These are phyloP conservation scores for Resseliella maxima DNA, from an alignment of 2,888 invertebrate species.

Conservation along the genomic window DNA sequence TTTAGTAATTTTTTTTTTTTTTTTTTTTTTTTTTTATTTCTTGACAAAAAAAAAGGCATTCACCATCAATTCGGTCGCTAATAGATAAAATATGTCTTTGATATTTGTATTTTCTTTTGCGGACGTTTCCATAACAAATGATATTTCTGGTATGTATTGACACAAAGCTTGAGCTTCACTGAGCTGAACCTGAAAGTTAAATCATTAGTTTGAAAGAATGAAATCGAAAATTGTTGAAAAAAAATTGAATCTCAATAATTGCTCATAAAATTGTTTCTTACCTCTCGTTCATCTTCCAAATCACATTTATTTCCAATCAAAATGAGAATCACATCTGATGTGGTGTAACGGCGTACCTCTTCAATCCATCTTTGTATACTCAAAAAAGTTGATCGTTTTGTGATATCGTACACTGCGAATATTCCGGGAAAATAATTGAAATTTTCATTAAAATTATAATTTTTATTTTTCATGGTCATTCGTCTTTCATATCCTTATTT, in stretches of 20 bases:
- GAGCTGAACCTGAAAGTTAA: constrained; percentile 70
- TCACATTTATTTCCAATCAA: constrained; percentile 95
- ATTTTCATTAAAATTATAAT: too few relatives aligned
- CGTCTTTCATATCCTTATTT: neutral
- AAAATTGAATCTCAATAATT: neutral
- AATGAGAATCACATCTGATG: constrained; percentile 89
- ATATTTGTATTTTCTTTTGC: constrained; percentile 93
- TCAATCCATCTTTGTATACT: constrained; percentile 96
- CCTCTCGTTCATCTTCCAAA: constrained; percentile 81
- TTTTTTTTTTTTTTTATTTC: too few relatives aligned
- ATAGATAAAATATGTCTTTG: constrained; percentile 86
- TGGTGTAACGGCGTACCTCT: constrained; percentile 93
- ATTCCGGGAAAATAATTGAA: neutral
- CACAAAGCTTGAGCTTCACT: constrained; percentile 90
- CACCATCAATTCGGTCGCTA: constrained; percentile 90
- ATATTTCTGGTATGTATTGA: constrained; percentile 85
- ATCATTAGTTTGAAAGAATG: neutral
- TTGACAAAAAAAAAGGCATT: constrained; percentile 48
- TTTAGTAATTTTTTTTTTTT: too few relatives aligned
- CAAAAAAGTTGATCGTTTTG: constrained; percentile 90
- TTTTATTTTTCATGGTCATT: neutral
- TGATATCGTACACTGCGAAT: constrained; percentile 89
- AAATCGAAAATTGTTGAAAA: too few relatives aligned
- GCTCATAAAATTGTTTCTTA: neutral
- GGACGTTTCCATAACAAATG: constrained; percentile 88